Evolutionary conservation across 2,797 vertebrate species (phyloP), one percentile per base, ranked within the genome.

Genomic region (Sebastiscus tertius): DNA sequence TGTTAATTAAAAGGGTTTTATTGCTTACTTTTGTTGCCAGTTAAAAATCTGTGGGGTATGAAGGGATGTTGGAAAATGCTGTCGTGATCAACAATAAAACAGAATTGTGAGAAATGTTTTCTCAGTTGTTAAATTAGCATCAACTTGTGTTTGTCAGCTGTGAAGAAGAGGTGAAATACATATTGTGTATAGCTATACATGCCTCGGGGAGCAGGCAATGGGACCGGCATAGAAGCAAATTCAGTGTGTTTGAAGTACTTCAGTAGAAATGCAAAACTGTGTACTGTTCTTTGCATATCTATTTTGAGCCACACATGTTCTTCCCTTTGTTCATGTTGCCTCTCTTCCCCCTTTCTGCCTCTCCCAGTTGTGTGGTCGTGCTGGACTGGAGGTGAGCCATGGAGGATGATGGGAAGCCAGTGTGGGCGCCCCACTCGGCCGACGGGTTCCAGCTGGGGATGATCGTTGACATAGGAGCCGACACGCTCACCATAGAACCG

Each of bases 381-480:
- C 88, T 85, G 88, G 88, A 88, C 85, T 67, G 72, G 75, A 82
- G 74, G 88, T 92, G 77, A 91, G 93, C 94, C 92, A 99, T 99
- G 99, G 98, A 99, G 87, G 98, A 99, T 6, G 99, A 99, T 6
- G 99, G 98, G 94, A 99, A 98, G 96, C 97, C 99, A 36, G 98
- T 99, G 77, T 99, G 99, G 99, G 98, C 98, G 8, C 98, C 99
- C 65, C 98, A 99, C 94, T 96, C 97, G 65, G 95, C 96, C 39
- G 97, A 99, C 79, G 99, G 99, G 52, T 99, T 99, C 96, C 98
- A 99, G 93, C 96, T 99, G 97, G 98, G 98, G 52, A 96, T 93
- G 75, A 99, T 99, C 67, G 96, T 98, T 79, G 99, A 99, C 91
- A 99, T 99, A 65, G 98, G 98, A 67, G 95, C 97, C 6, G 97